A percentile compares a stretch with the other conserved stretches of the same genome.
These are phyloP conservation scores for Subacronicta megacephala DNA, from an alignment of 2,888 invertebrate species.

Conservation along the genomic window DNA sequence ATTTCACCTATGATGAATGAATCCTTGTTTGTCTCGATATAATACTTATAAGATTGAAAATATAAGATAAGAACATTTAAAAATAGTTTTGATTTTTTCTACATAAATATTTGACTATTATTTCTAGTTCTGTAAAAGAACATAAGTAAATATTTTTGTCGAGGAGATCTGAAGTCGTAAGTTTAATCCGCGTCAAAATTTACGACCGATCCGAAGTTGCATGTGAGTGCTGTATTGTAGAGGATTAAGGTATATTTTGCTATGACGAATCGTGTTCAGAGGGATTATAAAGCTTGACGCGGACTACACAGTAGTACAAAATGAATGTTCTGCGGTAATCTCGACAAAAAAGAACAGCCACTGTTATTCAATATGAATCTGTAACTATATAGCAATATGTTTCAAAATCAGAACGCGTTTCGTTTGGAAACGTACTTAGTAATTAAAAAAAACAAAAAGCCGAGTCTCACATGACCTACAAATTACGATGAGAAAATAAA, in stretches of 20 bases:
- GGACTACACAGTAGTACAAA: not conserved
- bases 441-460: too few relatives aligned
- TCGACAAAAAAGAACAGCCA: too few relatives aligned
- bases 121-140: slow-evolving; percentile 4
- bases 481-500: too few relatives aligned
- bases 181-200: not conserved
- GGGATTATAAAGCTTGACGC: not conserved
- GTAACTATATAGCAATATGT: too few relatives aligned
- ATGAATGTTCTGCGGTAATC: not conserved
- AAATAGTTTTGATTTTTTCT: slow-evolving; percentile 8
- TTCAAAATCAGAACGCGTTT: too few relatives aligned
- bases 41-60: too few relatives aligned
- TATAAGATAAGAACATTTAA: not conserved
- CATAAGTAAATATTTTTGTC: not conserved
- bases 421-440: too few relatives aligned
- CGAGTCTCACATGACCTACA: too few relatives aligned
- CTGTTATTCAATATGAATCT: too few relatives aligned
- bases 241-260: not conserved
- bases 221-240: slow-evolving; percentile 1
- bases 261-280: not conserved
- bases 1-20: not conserved
- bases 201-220: slow-evolving; percentile 1
- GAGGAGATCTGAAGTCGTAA: slow-evolving; percentile 31
- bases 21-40: not conserved
- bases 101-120: slow-evolving; percentile 10